phyloP scores from a whole-genome alignment of 2,797 vertebrate genomes.

The Gymnopithys bicolor region DNA sequence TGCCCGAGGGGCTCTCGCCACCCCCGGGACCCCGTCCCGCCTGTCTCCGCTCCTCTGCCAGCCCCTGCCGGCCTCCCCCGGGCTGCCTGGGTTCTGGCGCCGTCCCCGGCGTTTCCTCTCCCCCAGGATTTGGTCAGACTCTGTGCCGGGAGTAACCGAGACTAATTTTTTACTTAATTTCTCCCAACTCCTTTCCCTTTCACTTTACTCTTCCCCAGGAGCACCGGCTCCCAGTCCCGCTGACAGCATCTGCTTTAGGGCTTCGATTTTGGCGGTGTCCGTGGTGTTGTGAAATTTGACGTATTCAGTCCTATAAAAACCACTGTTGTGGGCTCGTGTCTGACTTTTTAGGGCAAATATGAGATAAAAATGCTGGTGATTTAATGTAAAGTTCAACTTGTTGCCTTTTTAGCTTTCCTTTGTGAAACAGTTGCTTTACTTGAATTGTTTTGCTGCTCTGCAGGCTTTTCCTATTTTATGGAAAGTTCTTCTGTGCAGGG shows the following conservation, averaged over 20 bases:
- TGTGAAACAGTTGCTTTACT: background rate
- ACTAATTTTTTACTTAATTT: background rate
- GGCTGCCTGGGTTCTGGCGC: too few relatives aligned
- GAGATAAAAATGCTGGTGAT: background rate
- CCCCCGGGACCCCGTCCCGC: background rate
- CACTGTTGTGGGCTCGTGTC: accelerated
- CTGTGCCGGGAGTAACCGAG: background rate
- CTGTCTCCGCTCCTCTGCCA: background rate
- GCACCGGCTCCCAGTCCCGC: background rate
- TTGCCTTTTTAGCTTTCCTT: background rate
- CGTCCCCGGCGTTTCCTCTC: background rate
- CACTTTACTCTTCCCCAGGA: background rate
- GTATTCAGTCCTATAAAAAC: background rate
- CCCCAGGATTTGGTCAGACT: accelerated
- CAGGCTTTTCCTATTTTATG: background rate
- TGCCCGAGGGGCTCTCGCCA: background rate
- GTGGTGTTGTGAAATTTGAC: background rate
- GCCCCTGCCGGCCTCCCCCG: background rate
- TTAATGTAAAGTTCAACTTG: background rate
- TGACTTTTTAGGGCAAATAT: background rate
- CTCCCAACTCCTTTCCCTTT: background rate
- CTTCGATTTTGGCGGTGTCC: background rate
- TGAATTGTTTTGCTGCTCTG: background rate
- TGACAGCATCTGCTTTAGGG: background rate
- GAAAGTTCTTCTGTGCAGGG: accelerated